Conservation (phyloP, 2,888 invertebrate genomes). For the Protonemura montana region DNA sequence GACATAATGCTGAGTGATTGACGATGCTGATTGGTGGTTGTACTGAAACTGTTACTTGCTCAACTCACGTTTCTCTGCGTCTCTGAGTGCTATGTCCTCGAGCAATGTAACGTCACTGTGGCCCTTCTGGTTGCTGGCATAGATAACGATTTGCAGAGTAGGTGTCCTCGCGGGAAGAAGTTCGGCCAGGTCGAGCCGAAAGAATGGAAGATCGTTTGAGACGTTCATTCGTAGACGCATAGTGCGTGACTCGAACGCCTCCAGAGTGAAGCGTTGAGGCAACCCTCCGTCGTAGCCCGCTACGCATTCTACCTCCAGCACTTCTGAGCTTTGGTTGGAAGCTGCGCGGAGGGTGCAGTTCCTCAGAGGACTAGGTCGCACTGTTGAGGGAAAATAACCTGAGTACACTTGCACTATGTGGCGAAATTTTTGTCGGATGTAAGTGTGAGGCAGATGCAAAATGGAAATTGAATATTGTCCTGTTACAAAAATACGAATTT, state of each 20-base stretch:
- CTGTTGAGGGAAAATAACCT: too few relatives aligned
- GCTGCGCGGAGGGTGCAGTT: slow-evolving; percentile 85
- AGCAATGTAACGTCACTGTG: slow-evolving; percentile 81
- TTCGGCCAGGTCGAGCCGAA: slow-evolving; percentile 66
- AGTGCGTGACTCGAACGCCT: slow-evolving; percentile 80
- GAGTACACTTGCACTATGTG: too few relatives aligned
- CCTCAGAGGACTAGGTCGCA: slow-evolving; percentile 80
- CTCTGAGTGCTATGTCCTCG: slow-evolving; percentile 86
- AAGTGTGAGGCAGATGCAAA: too few relatives aligned
- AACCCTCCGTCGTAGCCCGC: slow-evolving; percentile 90
- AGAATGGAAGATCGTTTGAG: slow-evolving; percentile 64
- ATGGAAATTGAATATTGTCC: too few relatives aligned
- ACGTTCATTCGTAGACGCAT: slow-evolving; percentile 75
- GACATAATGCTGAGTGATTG: too few relatives aligned
- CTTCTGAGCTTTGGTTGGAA: slow-evolving; percentile 57
- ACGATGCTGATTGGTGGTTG: too few relatives aligned
- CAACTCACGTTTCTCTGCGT: slow-evolving; percentile 79
- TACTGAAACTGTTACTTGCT: slow-evolving; percentile 53
- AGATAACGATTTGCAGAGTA: slow-evolving; percentile 79
- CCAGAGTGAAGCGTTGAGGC: slow-evolving; percentile 83
- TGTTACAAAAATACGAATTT: too few relatives aligned
- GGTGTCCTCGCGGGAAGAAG: slow-evolving; percentile 67
- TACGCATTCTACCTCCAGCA: slow-evolving; percentile 81
- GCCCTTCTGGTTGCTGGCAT: slow-evolving; percentile 85
- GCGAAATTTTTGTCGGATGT: too few relatives aligned